A percentile compares a stretch with the other conserved stretches of the same genome.
Conservation (phyloP, 2,888 invertebrate species). For the Metacarcinus magister region DNA sequence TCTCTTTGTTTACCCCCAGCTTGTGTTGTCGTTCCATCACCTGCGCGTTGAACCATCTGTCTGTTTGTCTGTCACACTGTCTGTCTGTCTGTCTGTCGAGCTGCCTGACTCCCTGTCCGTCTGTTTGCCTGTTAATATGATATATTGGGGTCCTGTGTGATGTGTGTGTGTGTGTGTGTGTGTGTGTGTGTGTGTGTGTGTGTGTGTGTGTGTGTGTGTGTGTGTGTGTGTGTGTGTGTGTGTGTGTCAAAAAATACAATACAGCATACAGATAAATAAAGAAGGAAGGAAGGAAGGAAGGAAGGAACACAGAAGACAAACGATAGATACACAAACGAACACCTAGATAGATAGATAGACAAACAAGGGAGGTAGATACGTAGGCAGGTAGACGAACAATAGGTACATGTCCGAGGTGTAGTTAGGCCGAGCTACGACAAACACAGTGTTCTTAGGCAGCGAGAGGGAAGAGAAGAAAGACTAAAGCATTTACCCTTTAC, state of each 20-base stretch:
- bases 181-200: neutral
- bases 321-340: neutral
- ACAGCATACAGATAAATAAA: neutral
- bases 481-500: constrained; percentile 9
- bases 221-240: too few species aligned
- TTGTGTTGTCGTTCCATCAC: neutral
- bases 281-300: neutral
- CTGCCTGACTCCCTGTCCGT: neutral
- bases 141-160: neutral
- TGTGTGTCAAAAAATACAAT: too few species aligned
- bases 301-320: neutral
- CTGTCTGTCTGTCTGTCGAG: neutral
- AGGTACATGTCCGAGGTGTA: neutral
- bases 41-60: neutral
- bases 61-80: neutral
- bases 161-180: neutral
- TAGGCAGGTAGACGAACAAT: neutral
- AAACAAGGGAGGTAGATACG: neutral
- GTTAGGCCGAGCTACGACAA: neutral
- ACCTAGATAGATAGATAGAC: neutral
- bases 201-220: neutral
- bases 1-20: neutral
- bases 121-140: constrained; percentile 27
- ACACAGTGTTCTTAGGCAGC: constrained; percentile 27
- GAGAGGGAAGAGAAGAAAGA: constrained; percentile 35